Evolutionary conservation across 2,113 vertebrate species (phyloP).

Genomic region (Petrocephalus microphthalmus): DNA sequence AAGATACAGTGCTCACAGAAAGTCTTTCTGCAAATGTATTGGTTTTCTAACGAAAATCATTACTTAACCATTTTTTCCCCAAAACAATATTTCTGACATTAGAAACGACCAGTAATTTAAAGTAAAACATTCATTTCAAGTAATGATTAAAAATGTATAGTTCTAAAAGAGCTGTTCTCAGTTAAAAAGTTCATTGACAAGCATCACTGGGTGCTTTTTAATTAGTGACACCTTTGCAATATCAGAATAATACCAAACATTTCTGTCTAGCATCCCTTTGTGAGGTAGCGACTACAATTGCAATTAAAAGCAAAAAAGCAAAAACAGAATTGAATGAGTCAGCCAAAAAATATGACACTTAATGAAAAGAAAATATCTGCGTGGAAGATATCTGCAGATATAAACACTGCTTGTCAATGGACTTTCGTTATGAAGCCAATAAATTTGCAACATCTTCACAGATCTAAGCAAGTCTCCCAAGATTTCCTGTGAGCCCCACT

Average conservation of each 20-base stretch:
- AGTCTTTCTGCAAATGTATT: not conserved
- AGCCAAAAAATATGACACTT: too few species aligned
- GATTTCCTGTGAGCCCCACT: not conserved
- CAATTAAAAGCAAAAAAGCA: not conserved
- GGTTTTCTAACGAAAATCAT: too few species aligned
- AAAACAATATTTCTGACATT: not conserved
- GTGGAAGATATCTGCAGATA: not conserved
- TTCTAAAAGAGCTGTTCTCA: not conserved
- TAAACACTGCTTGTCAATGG: not conserved
- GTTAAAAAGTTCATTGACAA: not conserved
- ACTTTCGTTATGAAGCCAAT: not conserved
- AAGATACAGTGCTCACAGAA: not conserved
- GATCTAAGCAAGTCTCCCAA: not conserved
- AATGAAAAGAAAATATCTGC: not conserved
- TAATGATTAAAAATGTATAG: not conserved
- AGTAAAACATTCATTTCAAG: not conserved
- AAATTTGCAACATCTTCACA: not conserved
- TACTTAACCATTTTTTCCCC: too few species aligned
- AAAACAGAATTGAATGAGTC: not conserved
- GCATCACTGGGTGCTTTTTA: not conserved
- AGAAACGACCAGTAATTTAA: not conserved
- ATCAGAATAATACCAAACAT: not conserved
- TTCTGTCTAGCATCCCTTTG: not conserved
- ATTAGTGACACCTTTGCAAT: not conserved
- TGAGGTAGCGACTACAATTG: not conserved